phyloP scores from a whole-genome alignment of 2,888 invertebrate genomes.

The Andrena fulva region DNA sequence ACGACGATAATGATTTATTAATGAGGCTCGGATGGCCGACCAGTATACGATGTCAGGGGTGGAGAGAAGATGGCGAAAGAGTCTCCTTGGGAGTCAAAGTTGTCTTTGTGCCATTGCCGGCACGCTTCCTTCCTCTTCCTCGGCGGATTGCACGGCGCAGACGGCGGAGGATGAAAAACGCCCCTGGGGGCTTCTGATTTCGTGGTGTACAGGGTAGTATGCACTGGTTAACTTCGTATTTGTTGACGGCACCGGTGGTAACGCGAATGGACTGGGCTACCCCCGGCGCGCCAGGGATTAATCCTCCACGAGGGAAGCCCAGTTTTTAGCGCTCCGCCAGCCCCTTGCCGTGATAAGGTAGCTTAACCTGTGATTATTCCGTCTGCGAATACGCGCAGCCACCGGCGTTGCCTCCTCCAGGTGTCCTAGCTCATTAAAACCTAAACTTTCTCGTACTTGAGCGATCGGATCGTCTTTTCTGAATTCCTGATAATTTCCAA shows the following conservation, averaged over 20 bases:
- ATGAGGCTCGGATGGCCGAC: constrained; percentile 50
- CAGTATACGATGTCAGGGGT: constrained; percentile 43
- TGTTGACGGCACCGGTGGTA: constrained; percentile 33
- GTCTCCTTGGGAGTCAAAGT: constrained; percentile 46
- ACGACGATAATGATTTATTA: constrained; percentile 68
- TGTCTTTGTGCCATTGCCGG: constrained; percentile 54
- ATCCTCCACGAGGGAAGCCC: constrained; percentile 6
- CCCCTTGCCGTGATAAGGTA: neutral
- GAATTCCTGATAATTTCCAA: too few relatives aligned
- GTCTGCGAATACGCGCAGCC: neutral
- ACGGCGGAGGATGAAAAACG: constrained; percentile 54
- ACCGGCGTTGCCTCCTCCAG: neutral
- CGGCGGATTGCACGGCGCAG: constrained; percentile 49
- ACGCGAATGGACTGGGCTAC: constrained; percentile 19
- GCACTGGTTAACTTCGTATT: constrained; percentile 43
- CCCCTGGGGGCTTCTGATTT: constrained; percentile 42
- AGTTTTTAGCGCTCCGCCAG: constrained; percentile 16
- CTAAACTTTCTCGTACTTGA: too few relatives aligned
- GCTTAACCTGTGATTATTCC: neutral
- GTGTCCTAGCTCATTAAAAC: too few relatives aligned
- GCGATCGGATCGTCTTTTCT: too few relatives aligned
- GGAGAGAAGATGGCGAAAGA: neutral
- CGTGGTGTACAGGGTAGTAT: constrained; percentile 26
- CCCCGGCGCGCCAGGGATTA: constrained; percentile 10
- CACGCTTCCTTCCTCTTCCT: constrained; percentile 47